Conservation (phyloP, 2,797 vertebrate genomes). For the Muraenolepis orangiensis region DNA sequence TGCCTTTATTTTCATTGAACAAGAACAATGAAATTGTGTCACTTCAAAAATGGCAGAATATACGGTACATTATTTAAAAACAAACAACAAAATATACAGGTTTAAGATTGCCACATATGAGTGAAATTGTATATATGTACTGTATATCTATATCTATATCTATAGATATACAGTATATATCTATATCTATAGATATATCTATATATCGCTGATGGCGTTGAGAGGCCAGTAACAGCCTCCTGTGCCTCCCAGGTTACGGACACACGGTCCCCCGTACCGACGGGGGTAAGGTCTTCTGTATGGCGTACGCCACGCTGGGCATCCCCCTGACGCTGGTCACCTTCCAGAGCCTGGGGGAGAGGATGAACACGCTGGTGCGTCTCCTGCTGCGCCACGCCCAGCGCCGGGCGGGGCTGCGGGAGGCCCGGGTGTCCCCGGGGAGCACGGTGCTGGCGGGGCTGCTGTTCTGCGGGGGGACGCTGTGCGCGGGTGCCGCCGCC, state of each 20-base stretch:
- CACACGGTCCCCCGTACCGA: constrained; percentile 82
- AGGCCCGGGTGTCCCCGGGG: constrained; percentile 79
- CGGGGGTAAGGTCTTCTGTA: constrained; percentile 87
- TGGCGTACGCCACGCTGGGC: constrained; percentile 87
- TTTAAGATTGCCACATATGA: no score
- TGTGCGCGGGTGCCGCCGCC: constrained; percentile 79
- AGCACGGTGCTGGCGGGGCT: constrained; percentile 89
- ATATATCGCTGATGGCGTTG: neutral
- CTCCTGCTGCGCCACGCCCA: constrained; percentile 80
- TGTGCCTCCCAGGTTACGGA: constrained; percentile 79
- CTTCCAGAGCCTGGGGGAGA: constrained; percentile 90
- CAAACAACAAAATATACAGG: no score
- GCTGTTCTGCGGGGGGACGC: constrained; percentile 80
- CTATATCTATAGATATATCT: no score
- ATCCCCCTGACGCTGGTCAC: constrained; percentile 89
- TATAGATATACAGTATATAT: no score
- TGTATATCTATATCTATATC: no score
- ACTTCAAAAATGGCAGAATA: no score
- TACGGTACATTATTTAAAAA: no score
- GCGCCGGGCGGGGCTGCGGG: constrained; percentile 77
- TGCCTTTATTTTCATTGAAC: no score
- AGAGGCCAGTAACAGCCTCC: constrained; percentile 3
- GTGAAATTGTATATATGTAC: no score
- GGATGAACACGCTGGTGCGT: constrained; percentile 83
- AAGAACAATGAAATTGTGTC: no score